Conservation (phyloP, 1,140 invertebrate genomes). For the Triops cancriformis region DNA sequence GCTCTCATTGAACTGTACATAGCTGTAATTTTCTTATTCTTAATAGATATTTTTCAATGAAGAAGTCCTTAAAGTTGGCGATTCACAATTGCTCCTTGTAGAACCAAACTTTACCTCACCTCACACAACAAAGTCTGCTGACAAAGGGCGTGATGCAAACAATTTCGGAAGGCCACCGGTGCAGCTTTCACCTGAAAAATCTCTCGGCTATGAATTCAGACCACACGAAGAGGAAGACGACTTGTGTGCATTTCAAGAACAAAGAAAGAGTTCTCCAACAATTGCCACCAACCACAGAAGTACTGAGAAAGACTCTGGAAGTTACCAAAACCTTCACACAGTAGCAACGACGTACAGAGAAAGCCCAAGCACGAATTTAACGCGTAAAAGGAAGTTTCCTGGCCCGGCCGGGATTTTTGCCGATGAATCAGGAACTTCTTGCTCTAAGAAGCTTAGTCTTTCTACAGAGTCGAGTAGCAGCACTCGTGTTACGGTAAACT, state of each 20-base stretch:
- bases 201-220: too few relatives aligned
- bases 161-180: too few relatives aligned
- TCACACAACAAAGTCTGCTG: neutral
- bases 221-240: too few relatives aligned
- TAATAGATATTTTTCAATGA: conserved; percentile 4
- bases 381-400: neutral
- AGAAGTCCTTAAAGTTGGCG: neutral
- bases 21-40: neutral
- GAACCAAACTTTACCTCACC: neutral
- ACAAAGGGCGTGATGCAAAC: too few relatives aligned
- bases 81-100: neutral
- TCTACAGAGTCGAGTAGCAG: neutral
- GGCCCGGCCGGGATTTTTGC: neutral
- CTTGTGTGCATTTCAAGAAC: too few relatives aligned
- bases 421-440: neutral
- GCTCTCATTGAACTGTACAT: neutral
- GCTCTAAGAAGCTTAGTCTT: neutral
- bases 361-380: neutral
- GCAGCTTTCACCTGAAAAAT: too few relatives aligned
- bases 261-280: neutral
- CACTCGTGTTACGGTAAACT: too few relatives aligned
- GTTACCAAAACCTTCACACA: neutral
- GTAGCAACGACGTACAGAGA: neutral
- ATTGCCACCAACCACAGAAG: neutral
- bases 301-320: neutral